A percentile compares a stretch with the other conserved stretches of the same genome.
Conservation (phyloP, 1,140 invertebrate species). For the Diploscapter pachys region DNA sequence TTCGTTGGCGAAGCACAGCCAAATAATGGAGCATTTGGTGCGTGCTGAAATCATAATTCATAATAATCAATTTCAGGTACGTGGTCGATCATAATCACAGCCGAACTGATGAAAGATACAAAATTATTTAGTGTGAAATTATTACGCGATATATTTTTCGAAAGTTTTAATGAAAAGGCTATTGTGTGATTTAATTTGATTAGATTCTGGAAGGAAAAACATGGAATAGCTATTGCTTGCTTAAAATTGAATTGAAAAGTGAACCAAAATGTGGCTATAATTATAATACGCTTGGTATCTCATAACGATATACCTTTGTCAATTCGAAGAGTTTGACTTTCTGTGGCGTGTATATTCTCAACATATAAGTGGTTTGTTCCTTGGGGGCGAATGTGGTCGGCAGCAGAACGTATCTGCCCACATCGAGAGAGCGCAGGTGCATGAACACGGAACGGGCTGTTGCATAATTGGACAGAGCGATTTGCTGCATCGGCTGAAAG, state of each 20-base stretch:
- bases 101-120: too few species aligned
- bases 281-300: not conserved
- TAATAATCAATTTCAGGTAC: too few species aligned
- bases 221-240: conserved; percentile 31
- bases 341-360: conserved; percentile 48
- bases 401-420: conserved; percentile 47
- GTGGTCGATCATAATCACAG: too few species aligned
- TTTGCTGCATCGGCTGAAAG: not conserved
- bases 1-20: too few species aligned
- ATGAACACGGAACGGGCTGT: not conserved
- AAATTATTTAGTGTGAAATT: too few species aligned
- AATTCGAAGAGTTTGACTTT: conserved; percentile 38
- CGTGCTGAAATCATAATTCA: too few species aligned
- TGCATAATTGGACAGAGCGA: not conserved
- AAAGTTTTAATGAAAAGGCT: not conserved
- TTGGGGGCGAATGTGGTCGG: conserved; percentile 56
- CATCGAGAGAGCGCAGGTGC: conserved; percentile 7
- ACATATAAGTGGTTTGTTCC: conserved; percentile 52
- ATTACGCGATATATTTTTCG: not conserved
- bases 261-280: not conserved
- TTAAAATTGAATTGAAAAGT: not conserved
- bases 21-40: too few species aligned
- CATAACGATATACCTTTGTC: not conserved
- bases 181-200: conserved; percentile 27
- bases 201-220: conserved; percentile 17